Percentiles rank a stretch among this genome's conserved stretches.
Evolutionary conservation across 2,113 vertebrate genomes (phyloP).

Genomic region (Terrapene triunguis): DNA sequence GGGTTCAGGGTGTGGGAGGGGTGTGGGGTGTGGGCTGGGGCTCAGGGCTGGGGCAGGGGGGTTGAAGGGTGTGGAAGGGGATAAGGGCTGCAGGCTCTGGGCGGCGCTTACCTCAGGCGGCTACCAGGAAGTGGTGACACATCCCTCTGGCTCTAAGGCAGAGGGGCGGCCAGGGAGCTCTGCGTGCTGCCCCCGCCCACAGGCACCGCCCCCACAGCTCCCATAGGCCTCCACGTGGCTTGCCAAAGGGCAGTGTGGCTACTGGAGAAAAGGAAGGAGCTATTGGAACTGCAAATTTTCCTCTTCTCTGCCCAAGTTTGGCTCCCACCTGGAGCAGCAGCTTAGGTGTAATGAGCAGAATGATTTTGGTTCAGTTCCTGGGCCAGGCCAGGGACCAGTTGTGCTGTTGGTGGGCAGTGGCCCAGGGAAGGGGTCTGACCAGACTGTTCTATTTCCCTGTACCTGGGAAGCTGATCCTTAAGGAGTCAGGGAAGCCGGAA

Average conservation of each 20-base stretch:
- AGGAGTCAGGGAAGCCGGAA: background rate
- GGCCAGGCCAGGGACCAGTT: background rate
- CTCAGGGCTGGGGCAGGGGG: too few relatives aligned
- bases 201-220: too few relatives aligned
- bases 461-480: fast-evolving
- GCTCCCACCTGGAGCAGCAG: background rate
- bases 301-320: background rate
- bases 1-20: too few relatives aligned
- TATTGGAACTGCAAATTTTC: background rate
- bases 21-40: too few relatives aligned
- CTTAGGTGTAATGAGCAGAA: fast-evolving
- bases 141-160: too few relatives aligned
- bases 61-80: too few relatives aligned
- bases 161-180: too few relatives aligned
- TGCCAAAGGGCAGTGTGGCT: background rate
- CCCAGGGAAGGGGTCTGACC: background rate
- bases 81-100: too few relatives aligned
- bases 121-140: too few relatives aligned
- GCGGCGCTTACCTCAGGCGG: too few relatives aligned
- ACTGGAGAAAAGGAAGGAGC: background rate
- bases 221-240: background rate
- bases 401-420: background rate
- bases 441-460: background rate
- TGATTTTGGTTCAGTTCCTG: too few relatives aligned
- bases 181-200: too few relatives aligned